Evolutionary conservation across 1,140 invertebrate genomes (phyloP), one percentile per base, ranked within the genome.

Genomic region (Uloborus diversus): DNA sequence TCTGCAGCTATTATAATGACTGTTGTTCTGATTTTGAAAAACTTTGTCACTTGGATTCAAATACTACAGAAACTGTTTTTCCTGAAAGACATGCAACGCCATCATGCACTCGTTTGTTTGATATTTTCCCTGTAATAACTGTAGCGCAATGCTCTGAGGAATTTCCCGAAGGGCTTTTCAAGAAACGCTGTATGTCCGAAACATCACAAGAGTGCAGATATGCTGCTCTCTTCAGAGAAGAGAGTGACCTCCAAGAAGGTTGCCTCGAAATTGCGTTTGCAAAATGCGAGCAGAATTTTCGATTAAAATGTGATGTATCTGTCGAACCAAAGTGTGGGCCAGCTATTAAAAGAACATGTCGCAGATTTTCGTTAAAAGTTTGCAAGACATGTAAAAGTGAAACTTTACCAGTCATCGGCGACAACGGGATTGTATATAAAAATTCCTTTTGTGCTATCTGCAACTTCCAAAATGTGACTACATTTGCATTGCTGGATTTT

Each of bases 361-460:
- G 14, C 4, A 69, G 35, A 59, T 9, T 61, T 17, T 14, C 64
- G 4, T 2, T 32, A 5, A 14, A 7, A 1, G 57, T n/a, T 37
- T 79, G 66, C 27, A 3, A 33, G 49, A 59, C 11, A 1, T 79
- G 76, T n/a, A 17, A 30, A 5, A 57, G 28, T 30, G 9, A 27
- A 17, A 30, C 65, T 57, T 65, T 20, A 68, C 79, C 79, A 9
- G 61, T 66, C 9, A 14, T 64, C 20, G 47, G 42, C 32, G 20
- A n/a, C 23, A 27, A 80, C 9, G 30, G 35, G 11, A 20, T 53
- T 9, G 1, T 80, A 9, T 81, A 81, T 30, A 57, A 27, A 32
- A 81, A 81, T 23, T 53, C 68, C 17, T 81, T 35, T 7, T 81
- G 79, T 53, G 79, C 79, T 7, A 17, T n/a, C 14, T 81, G 79